phyloP scores from a whole-genome alignment of 2,113 vertebrate species.

The Anser brachyrhynchus region DNA sequence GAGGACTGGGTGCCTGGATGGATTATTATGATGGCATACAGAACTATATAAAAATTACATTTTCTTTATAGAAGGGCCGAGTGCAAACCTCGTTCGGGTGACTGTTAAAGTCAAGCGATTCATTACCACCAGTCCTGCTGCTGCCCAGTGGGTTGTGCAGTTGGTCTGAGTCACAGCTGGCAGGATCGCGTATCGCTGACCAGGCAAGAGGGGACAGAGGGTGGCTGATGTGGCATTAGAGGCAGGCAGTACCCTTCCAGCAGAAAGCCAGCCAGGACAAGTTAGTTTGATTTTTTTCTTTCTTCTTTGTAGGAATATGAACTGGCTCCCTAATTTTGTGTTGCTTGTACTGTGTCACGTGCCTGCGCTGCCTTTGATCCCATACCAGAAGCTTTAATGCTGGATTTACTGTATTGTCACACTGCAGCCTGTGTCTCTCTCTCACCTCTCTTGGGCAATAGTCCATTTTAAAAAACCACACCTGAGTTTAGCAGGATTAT shows the following conservation, averaged over 20 bases:
- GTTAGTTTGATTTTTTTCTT: neutral
- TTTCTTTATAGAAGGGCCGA: neutral
- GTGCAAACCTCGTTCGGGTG: neutral
- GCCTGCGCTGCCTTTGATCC: neutral
- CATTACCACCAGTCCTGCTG: accelerated
- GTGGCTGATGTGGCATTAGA: neutral
- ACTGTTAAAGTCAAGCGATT: accelerated
- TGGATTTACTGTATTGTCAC: neutral
- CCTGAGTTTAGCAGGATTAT: neutral
- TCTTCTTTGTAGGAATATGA: neutral
- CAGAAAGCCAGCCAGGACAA: neutral
- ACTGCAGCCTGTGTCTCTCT: neutral
- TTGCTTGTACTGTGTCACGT: neutral
- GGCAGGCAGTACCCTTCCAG: neutral
- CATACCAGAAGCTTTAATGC: neutral
- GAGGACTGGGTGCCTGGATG: neutral
- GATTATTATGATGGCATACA: neutral
- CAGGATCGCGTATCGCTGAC: neutral
- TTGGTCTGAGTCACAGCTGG: neutral
- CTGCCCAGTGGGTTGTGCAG: accelerated
- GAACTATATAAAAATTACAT: neutral
- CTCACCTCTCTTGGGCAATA: neutral
- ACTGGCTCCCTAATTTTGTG: no score
- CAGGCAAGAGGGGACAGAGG: neutral
- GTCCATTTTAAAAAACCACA: neutral